A percentile compares a stretch with the other conserved stretches of the same genome.
Conservation (phyloP, 1,140 invertebrate genomes). For the Achatina immaculata region DNA sequence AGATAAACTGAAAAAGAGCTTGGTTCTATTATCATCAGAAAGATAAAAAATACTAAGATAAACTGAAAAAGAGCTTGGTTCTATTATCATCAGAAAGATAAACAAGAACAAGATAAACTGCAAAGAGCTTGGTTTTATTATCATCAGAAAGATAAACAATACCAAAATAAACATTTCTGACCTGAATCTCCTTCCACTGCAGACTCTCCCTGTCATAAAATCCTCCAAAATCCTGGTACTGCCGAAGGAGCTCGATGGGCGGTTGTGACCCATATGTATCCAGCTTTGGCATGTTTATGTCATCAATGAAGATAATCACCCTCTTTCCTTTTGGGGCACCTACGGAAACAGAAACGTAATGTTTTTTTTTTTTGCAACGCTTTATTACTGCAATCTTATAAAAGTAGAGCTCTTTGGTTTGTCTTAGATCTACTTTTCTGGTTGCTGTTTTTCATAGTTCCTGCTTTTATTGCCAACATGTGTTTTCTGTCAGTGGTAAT, state of each 20-base stretch:
- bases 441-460: no score
- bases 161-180: constrained; percentile 35
- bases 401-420: background rate
- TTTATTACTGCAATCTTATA: background rate
- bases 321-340: constrained; percentile 68
- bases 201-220: constrained; percentile 88
- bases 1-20: no score
- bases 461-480: no score
- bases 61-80: no score
- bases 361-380: background rate
- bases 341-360: constrained; percentile 39
- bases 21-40: no score
- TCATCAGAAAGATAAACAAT: background rate
- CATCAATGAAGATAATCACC: constrained; percentile 72
- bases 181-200: constrained; percentile 83
- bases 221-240: constrained; percentile 85
- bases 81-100: no score
- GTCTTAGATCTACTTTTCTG: no score
- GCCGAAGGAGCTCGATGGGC: constrained; percentile 75
- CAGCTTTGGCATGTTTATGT: constrained; percentile 74
- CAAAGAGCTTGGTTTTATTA: no score
- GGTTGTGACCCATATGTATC: constrained; percentile 72
- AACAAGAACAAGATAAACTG: no score
- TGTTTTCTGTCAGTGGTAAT: no score
- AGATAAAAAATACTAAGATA: no score